Evolutionary conservation across 2,888 invertebrate species (phyloP), one percentile per base, ranked within the genome.

Genomic region (Ctena decussata): DNA sequence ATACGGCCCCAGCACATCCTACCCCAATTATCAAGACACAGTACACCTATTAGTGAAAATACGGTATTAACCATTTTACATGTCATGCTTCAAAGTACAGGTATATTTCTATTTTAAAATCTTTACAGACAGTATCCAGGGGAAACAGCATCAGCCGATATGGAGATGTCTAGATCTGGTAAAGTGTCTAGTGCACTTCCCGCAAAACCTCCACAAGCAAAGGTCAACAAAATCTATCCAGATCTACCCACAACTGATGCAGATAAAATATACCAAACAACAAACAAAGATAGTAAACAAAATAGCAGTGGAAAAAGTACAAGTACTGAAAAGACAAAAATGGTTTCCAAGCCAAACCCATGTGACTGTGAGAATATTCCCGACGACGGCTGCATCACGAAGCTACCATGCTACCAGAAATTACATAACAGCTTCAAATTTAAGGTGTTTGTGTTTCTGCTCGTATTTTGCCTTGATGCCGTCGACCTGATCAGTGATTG

Each of bases 401-500:
- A 72, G 27, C 82, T 89, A 24, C 89, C 87, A 0, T 90, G 87
- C 60, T 89, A 86, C 71, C 57, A 73, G 0, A 77, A 46, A 71
- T 57, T 86, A 1, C 84, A 84, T 24, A 35, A 90, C 12, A 89
- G 89, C 65, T 82, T 87, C 44, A 80, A 87, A 24, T 91, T 89
- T 78, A 91, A 91, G 60, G 69, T 84, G 12, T 75, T 89, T 46
- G 79, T 90, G 27, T 91, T 92, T 78, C 65, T 92, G 18, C 74
- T 91, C 8, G 73, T 92, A 15, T 74, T 92, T 41, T 77, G 78
- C 32, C 87, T 92, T 18, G 91, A 94, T 80, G 65, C 86, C 0
- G 84, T 85, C 0, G 92, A 92, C 77, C 83, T 92, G 18, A 49
- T 92, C 77, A 84, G 87, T 86, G 93, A 93, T 81, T 93, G 93